Conservation (phyloP, 2,113 vertebrate species). For the Chunga burmeisteri region DNA sequence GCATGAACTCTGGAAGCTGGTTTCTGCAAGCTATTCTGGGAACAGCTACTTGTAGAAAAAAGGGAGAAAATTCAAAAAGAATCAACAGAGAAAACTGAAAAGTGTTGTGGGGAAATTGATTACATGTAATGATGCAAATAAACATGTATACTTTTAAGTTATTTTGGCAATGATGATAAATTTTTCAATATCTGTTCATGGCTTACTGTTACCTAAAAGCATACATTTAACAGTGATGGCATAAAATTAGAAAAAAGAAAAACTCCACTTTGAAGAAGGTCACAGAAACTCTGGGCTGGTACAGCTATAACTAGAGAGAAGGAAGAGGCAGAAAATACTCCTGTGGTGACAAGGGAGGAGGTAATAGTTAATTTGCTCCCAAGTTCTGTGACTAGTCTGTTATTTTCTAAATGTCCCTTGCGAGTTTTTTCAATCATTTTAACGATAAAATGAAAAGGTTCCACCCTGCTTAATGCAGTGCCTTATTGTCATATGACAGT, state of each 20-base stretch:
- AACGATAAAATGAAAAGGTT: neutral
- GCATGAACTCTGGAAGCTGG: neutral
- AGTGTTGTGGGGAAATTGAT: rapidly evolving
- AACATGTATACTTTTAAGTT: neutral
- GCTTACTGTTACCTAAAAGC: neutral
- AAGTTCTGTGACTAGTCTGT: neutral
- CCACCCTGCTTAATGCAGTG: neutral
- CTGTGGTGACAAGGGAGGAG: neutral
- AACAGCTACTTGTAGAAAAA: neutral
- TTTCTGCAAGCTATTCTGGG: neutral
- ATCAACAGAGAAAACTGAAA: neutral
- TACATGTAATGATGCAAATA: neutral
- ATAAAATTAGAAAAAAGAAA: neutral
- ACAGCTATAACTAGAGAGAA: neutral
- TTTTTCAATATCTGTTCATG: neutral
- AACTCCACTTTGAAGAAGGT: neutral
- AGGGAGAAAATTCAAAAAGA: neutral
- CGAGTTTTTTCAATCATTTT: neutral
- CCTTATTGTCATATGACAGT: neutral
- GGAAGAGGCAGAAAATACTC: neutral
- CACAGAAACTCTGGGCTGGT: neutral
- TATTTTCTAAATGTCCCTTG: neutral
- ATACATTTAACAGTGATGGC: neutral
- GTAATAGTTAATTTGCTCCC: neutral
- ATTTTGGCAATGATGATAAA: neutral